Base-by-base conservation (phyloP, 2,888 invertebrate species). In the Eubasilissa splendida region DNA sequence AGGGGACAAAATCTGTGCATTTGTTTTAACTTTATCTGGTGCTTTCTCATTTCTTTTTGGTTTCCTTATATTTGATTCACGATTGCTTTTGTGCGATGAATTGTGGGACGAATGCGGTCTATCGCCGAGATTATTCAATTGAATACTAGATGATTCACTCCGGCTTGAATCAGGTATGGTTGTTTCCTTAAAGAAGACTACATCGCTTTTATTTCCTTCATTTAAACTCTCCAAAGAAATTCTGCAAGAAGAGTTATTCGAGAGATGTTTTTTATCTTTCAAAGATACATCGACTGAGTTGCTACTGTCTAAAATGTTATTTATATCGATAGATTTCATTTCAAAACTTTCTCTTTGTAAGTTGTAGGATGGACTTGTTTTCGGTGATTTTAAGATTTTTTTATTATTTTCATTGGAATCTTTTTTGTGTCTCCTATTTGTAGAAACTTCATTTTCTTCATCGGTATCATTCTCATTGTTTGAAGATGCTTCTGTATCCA, bases 401-500 rank as follows among this genome's bases (percentile, higher is more conserved):
- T 60, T 50, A 50, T 59, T 31, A 75, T 42, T 42, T 42, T 42
- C 42, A 2, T 42, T 42, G 1, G 42, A 7, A 42, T 5, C 42
- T 42, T 42, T 42, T 42, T 42, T 42, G 42, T 42, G 42, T 7
- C 42, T 42, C 7, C 42, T 2, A 42, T 42, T 42, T 42, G 4
- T 42, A 42, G 7, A 42, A 42, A 42, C 42, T 5, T 70, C 31
- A 22, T 22, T 53, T 52, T 65, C 52, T 54, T 59, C 63, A 31
- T 56, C 68, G 2, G 59, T 42, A 12, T 79, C 77, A 73, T 76
- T 42, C 10, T 79, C 77, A 66, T 76, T 76, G 14, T 70, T 56
- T 14, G 63, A 53, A 31, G 73, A 65, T 31, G 63, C 59, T 68
- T 83, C 83, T 4, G 73, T 63, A 56, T 82, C 81, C n/a, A 83